These are phyloP conservation scores for Sapayoa aenigma DNA, from an alignment of 2,113 vertebrate species.

Conservation along the genomic window DNA sequence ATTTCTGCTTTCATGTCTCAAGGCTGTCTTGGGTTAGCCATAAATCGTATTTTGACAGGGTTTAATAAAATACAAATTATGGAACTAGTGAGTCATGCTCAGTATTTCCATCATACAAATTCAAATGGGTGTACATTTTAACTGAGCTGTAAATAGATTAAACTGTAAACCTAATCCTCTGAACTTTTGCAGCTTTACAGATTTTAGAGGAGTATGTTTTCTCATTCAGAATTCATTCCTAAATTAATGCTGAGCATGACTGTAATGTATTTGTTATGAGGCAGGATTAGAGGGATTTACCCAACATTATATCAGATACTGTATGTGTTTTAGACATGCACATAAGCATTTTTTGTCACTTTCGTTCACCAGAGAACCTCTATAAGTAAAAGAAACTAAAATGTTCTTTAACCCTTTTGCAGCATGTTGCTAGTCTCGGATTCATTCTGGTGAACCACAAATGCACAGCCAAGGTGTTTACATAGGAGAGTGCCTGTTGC, in stretches of 20 bases:
- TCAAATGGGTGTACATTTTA: constrained; percentile 1
- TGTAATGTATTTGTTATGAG: background rate
- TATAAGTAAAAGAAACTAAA: background rate
- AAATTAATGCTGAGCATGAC: background rate
- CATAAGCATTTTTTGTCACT: background rate
- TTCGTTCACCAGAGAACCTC: background rate
- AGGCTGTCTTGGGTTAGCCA: constrained; percentile 34
- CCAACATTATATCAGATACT: background rate
- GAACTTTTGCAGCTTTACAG: constrained; percentile 1
- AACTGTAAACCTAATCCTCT: constrained; percentile 5
- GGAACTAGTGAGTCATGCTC: constrained; percentile 37
- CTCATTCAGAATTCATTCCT: background rate
- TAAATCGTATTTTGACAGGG: constrained; percentile 61
- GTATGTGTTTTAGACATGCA: background rate
- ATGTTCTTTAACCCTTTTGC: background rate
- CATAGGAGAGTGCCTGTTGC: background rate
- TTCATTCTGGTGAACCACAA: background rate
- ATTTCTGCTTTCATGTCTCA: constrained; percentile 43
- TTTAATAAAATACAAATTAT: constrained; percentile 68
- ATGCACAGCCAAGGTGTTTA: background rate
- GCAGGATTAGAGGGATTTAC: background rate
- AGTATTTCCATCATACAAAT: constrained; percentile 27
- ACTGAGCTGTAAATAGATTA: constrained; percentile 25
- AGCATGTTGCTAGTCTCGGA: background rate
- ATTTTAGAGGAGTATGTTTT: background rate